These are phyloP conservation scores for Echinometra lucunter DNA, from an alignment of 53 echinoderm and acorn worm genomes.

Conservation along the genomic window DNA sequence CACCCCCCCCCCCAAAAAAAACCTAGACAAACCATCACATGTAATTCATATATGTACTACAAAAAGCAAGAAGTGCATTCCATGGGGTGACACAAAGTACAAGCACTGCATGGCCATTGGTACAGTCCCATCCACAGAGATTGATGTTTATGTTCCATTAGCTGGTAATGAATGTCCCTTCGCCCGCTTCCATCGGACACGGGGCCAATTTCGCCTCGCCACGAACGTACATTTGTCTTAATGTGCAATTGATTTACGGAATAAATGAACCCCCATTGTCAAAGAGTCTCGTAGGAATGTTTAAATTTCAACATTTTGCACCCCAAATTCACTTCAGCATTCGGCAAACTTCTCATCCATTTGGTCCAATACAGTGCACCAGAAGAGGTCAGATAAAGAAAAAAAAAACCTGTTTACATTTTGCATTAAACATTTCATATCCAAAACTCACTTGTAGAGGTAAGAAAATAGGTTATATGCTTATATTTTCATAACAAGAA, in stretches of 20 bases:
- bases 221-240: conserved; percentile 47
- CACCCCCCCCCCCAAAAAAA: background rate
- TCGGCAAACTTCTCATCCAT: background rate
- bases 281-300: background rate
- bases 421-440: background rate
- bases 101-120: background rate
- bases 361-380: background rate
- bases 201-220: conserved; percentile 15
- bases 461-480: too few relatives aligned
- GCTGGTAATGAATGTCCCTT: conserved; percentile 45
- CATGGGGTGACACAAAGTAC: background rate
- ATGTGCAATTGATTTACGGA: conserved; percentile 37
- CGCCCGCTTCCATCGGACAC: conserved; percentile 7
- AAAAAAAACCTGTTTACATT: background rate
- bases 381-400: background rate
- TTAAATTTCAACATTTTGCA: background rate
- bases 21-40: background rate
- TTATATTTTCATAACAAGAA: too few relatives aligned
- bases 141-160: conserved; percentile 61
- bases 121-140: conserved; percentile 56
- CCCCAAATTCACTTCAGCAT: background rate
- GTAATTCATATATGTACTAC: background rate
- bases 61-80: background rate
- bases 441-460: too few relatives aligned
- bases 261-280: background rate